Evolutionary conservation across 2,113 vertebrate genomes (phyloP), one percentile per base, ranked within the genome.

Genomic region (Nestor notabilis): DNA sequence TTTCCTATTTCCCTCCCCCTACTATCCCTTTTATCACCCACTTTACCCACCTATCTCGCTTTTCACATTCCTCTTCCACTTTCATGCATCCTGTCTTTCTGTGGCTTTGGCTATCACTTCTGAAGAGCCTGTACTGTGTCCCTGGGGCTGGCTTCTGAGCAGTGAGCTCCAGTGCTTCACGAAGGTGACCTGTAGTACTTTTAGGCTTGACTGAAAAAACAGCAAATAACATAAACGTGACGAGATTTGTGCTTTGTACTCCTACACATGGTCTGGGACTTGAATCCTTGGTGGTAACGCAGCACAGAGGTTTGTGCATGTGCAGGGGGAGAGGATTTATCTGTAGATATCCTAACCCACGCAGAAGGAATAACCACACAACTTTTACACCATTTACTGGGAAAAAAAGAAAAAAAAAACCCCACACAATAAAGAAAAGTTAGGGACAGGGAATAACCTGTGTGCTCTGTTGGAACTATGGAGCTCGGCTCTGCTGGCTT

Each of bases 61-160:
- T 94, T 96, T 89, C 76, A 92, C 55, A 77, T 93, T 83, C 47
- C 17, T 91, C 69, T 95, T 96, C 89, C 87, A 89, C 88, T 94
- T 95, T 91, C 90, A 86, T 72, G 65, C 33, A 58, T 91, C 46
- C 37, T 50, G 46, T 93, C 83, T 89, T 92, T 52, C 68, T 81
- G 55, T 80, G 72, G 77, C 79, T 93, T 91, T 81, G 78, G 81
- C 72, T 96, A 39, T 93, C 89, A 74, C 90, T 85, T 87, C 64
- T 80, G 87, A 94, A 95, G 85, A 94, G 92, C 49, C 58, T 63
- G 75, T 43, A 87, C 50, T 7, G 7, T 47, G 72, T 77, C 94
- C 84, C 84, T 89, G 44, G 75, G 83, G 77, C 28, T 10, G 8
- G 60, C 33, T 91, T 94, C 61, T 56, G 53, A 68, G 53, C 46